These are phyloP conservation scores for Sceliomorpha sp. DNA, from an alignment of 2,888 invertebrate genomes.

Conservation along the genomic window DNA sequence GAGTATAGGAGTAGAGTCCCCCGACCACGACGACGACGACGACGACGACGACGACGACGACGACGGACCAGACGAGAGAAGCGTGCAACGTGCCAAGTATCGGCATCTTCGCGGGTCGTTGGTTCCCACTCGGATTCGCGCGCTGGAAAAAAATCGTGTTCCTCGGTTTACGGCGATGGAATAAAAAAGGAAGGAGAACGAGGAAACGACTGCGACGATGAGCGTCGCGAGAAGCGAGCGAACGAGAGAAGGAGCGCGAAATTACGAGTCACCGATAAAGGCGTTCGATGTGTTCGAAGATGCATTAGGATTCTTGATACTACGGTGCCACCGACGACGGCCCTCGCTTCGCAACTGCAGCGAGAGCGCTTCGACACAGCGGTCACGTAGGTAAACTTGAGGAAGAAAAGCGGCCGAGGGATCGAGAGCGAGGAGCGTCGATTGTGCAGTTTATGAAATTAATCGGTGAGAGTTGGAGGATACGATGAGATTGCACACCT, in stretches of 20 bases:
- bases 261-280: slow-evolving; percentile 11
- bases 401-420: no score
- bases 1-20: slow-evolving; percentile 53
- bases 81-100: slow-evolving; percentile 56
- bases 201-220: no score
- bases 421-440: no score
- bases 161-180: slow-evolving; percentile 36
- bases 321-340: neutral
- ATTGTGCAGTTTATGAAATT: no score
- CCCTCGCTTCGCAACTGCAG: no score
- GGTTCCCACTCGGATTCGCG: slow-evolving; percentile 48
- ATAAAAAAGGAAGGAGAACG: slow-evolving; percentile 40
- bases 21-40: no score
- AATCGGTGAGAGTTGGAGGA: no score
- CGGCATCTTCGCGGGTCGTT: slow-evolving; percentile 54
- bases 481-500: no score
- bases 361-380: no score
- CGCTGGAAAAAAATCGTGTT: slow-evolving; percentile 48
- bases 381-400: no score
- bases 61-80: slow-evolving; percentile 42
- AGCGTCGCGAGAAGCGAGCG: slow-evolving; percentile 17
- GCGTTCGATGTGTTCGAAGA: neutral
- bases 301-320: slow-evolving; percentile 12
- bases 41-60: no score
- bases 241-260: slow-evolving; percentile 28